phyloP scores from a whole-genome alignment of 2,113 vertebrate genomes.

The Oreochromis spilurus region DNA sequence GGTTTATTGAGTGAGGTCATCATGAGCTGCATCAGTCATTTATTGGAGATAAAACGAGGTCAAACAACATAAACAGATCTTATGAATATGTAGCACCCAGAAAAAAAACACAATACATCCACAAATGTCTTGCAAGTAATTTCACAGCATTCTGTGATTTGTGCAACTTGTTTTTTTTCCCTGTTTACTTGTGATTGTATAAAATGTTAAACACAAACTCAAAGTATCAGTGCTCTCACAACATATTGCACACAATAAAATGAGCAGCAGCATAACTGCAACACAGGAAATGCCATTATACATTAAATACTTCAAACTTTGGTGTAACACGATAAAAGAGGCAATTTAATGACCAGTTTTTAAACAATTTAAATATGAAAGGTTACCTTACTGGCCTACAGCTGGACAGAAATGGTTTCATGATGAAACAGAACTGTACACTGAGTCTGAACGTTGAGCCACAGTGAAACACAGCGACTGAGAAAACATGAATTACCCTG shows the following conservation, averaged over 20 bases:
- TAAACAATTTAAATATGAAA: neutral
- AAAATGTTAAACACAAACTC: neutral
- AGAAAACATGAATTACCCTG: neutral
- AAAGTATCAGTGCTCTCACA: neutral
- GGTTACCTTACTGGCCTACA: neutral
- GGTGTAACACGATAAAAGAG: constrained; percentile 11
- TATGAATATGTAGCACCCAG: neutral
- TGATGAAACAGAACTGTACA: neutral
- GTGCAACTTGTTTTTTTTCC: neutral
- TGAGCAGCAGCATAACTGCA: neutral
- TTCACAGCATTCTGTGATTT: neutral
- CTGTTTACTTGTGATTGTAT: neutral
- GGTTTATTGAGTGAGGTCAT: neutral
- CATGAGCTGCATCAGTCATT: neutral
- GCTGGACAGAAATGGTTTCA: neutral
- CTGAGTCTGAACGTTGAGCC: neutral
- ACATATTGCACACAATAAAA: constrained; percentile 41
- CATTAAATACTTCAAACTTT: constrained; percentile 21
- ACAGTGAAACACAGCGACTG: neutral
- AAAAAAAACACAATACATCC: neutral
- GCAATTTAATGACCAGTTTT: neutral
- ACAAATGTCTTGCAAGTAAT: neutral
- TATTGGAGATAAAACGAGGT: neutral
- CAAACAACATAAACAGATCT: neutral
- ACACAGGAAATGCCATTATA: neutral